Evolutionary conservation across 2,888 invertebrate genomes (phyloP), one percentile per base, ranked within the genome.

Genomic region (Troides aeacus): DNA sequence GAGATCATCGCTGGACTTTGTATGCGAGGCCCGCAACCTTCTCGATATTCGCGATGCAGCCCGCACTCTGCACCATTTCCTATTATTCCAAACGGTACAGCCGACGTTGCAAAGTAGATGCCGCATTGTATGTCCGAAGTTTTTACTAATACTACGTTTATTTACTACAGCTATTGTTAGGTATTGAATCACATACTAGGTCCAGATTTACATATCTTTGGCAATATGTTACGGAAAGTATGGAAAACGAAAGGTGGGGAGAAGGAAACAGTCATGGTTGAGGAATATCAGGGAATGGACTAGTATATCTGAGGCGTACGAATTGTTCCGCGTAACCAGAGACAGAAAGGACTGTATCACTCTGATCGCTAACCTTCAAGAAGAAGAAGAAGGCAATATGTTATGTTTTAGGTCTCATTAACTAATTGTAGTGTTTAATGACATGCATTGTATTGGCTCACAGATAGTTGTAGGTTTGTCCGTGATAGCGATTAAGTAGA

Each of bases 1-100:
- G 92, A 92, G 87, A 90, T 92, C 92, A 92, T 82, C 85, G 83
- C 77, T 76, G 75, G 82, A 86, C 89, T 91, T 89, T 89, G 91
- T 90, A 92, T 92, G 90, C 91, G 81, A 81, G 82, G 59, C 66
- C 82, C 81, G 82, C 87, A 88, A 84, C 90, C 89, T 88, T 87
- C 86, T 87, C 87, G 82, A 89, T 88, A 87, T 84, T 85, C 85
- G 30, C 30, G 84, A 84, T 85, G 86, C 89, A 83, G 85, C 86
- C 84, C 86, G 77, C 84, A 83, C 79, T 81, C 85, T 90, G 90
- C 86, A 91, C 89, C 87, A 88, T 89, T 91, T 92, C 90, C 92
- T 90, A 91, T 89, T 86, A 89, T 88, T 83, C 83, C 79, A 81
- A 85, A 85, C 84, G 84, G 84, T 84, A 84, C 82, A 81, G 79